Base-by-base conservation (phyloP, 2,888 invertebrate species). In the Ormyrus nitidulus region DNA sequence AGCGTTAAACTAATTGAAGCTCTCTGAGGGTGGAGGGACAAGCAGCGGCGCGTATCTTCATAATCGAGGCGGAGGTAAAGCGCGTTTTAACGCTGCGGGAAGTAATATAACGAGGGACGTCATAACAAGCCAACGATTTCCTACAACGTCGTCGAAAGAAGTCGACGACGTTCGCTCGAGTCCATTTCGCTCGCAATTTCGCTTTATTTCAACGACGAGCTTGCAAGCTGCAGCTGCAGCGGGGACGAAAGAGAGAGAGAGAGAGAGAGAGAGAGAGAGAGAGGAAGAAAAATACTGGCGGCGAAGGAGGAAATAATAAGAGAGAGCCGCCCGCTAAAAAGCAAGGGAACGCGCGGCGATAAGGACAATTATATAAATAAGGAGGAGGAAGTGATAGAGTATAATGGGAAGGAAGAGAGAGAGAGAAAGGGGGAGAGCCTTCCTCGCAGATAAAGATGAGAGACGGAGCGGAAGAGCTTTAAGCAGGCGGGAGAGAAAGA, bases 291-390 rank as follows among this genome's bases (percentile, higher is more conserved):
- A 9, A 53, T 8, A 34, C 34, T 34, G 34, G 34, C 34, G 34
- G 34, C 34, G 4, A 34, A 34, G 34, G 34, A 34, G 34, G 34
- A 34, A 34, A 34, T 34, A 34, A 34, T 34, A 34, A 34, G 58
- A 62, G 81, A 58, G 71, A 62, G n/a, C 51, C 44, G n/a, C 51
- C 13, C 61, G 46, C 0, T 19, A 48, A 48, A 51, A 68, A 64
- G 34, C 46, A 44, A 58, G 34, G 34, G 5, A 34, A 71, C n/a
- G 34, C 46, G 19, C 4, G 8, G 69, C 68, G 71, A 68, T 70
- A 78, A 76, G 61, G 64, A 68, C 66, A 77, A 66, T 64, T 65
- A 80, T 80, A 80, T 64, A 75, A 70, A 72, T 70, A 79, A 77
- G 69, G 68, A 64, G 59, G 53, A 65, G 64, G 44, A 65, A 59